These are phyloP conservation scores for Chloebia gouldiae DNA, from an alignment of 2,113 vertebrate species.

Conservation along the genomic window DNA sequence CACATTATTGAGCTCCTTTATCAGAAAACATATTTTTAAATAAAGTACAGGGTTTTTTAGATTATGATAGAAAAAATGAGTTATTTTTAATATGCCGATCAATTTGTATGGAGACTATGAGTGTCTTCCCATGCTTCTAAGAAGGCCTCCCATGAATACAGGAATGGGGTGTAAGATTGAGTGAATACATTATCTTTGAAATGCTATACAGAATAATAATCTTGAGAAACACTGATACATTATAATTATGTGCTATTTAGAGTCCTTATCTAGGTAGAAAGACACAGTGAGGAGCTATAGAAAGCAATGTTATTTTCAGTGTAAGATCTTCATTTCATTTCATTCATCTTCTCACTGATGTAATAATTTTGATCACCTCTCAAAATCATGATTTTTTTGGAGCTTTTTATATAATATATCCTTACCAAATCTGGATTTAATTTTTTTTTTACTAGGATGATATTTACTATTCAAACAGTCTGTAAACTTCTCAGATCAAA, in stretches of 20 bases:
- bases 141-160: background rate
- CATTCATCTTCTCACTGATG: background rate
- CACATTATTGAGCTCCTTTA: background rate
- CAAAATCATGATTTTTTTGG: background rate
- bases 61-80: background rate
- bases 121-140: background rate
- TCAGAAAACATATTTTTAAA: conserved; percentile 13
- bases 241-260: conserved; percentile 28
- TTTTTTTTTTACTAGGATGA: background rate
- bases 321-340: background rate
- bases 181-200: background rate
- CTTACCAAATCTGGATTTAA: background rate
- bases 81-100: background rate
- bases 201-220: conserved; percentile 6
- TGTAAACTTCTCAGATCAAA: conserved; percentile 12
- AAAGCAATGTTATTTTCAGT: conserved; percentile 25
- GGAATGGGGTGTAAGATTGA: background rate
- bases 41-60: background rate
- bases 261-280: background rate
- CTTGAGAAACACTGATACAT: background rate
- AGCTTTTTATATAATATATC: background rate
- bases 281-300: background rate
- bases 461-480: conserved; percentile 29
- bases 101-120: background rate
- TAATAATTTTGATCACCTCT: background rate